Conservation (phyloP, 2,888 invertebrate genomes). For the Unio delphinus region DNA sequence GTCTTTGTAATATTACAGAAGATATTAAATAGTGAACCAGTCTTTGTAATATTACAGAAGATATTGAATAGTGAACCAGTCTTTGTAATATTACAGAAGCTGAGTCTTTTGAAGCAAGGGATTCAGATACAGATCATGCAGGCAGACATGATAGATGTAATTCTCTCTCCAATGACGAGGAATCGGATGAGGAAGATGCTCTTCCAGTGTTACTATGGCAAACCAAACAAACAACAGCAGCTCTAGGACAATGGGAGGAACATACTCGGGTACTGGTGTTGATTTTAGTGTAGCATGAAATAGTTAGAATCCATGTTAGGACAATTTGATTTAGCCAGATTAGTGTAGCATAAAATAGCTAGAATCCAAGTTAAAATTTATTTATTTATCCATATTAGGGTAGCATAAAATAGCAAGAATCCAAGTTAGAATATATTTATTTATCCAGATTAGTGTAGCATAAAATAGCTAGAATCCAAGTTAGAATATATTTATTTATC, state of each 20-base stretch:
- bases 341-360: not conserved
- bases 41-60: too few relatives aligned
- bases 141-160: not conserved
- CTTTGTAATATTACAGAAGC: too few relatives aligned
- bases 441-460: not conserved
- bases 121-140: slow-evolving; percentile 15
- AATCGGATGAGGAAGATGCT: slow-evolving; percentile 37
- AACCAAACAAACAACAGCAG: slow-evolving; percentile 54
- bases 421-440: not conserved
- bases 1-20: too few relatives aligned
- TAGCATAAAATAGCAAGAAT: not conserved
- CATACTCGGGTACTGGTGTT: slow-evolving; percentile 81
- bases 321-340: slow-evolving; percentile 1
- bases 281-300: not conserved
- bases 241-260: slow-evolving; percentile 89
- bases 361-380: too few relatives aligned
- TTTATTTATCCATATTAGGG: too few relatives aligned
- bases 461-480: too few relatives aligned
- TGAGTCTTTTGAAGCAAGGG: slow-evolving; percentile 3
- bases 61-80: too few relatives aligned
- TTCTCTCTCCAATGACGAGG: slow-evolving; percentile 20
- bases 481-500: too few relatives aligned
- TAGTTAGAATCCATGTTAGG: not conserved
- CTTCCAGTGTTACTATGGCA: slow-evolving; percentile 61
- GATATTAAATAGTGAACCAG: too few relatives aligned